A percentile compares a stretch with the other conserved stretches of the same genome.
phyloP scores from a whole-genome alignment of 2,113 vertebrate genomes.

The Tauraco erythrolophus region DNA sequence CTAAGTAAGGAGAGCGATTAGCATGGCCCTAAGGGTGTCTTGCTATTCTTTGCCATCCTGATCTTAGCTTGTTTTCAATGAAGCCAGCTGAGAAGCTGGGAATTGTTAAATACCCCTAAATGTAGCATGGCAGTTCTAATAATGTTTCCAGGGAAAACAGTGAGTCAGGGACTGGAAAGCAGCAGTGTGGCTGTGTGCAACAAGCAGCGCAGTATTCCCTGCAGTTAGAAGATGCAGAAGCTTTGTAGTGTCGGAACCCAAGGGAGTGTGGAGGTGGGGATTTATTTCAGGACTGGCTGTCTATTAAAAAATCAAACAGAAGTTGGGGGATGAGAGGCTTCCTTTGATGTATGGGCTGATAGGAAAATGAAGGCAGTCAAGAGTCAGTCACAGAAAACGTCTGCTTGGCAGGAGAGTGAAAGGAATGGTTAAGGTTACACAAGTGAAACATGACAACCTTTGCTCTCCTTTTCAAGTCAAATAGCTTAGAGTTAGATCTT shows the following conservation, averaged over 20 bases:
- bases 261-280: not conserved
- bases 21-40: not conserved
- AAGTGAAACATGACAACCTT: not conserved
- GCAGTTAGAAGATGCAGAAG: not conserved
- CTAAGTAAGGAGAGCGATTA: not conserved
- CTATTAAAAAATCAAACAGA: constrained; percentile 3
- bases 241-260: not conserved
- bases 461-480: constrained; percentile 40
- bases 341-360: not conserved
- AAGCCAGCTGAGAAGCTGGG: not conserved
- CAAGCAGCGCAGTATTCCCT: not conserved
- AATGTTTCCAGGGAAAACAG: not conserved
- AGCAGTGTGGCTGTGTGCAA: not conserved
- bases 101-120: not conserved
- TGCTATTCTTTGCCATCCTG: not conserved
- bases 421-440: not conserved
- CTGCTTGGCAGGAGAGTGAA: not conserved
- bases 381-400: not conserved
- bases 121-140: not conserved
- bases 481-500: constrained; percentile 25
- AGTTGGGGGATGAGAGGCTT: not conserved
- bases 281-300: not conserved
- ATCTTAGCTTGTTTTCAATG: not conserved
- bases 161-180: not conserved
- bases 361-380: not conserved